These are phyloP conservation scores for Fragum sueziense DNA, from an alignment of 2,888 invertebrate species.

Conservation along the genomic window DNA sequence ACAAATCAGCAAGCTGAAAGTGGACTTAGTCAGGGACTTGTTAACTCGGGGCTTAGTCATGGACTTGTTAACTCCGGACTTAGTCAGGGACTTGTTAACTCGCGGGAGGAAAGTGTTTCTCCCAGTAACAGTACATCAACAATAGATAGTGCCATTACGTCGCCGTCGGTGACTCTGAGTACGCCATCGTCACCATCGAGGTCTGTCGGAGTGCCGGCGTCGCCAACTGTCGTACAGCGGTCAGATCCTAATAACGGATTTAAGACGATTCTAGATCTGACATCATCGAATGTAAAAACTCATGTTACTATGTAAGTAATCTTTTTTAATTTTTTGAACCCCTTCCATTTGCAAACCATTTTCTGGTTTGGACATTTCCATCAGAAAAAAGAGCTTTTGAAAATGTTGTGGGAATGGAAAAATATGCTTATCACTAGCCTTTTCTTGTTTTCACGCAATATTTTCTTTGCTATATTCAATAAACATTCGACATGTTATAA, in stretches of 20 bases:
- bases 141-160: slow-evolving; percentile 57
- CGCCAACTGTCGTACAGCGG: slow-evolving; percentile 40
- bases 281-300: slow-evolving; percentile 21
- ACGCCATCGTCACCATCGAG: slow-evolving; percentile 53
- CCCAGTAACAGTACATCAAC: slow-evolving; percentile 59
- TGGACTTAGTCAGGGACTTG: slow-evolving; percentile 13
- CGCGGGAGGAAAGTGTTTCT: slow-evolving; percentile 37
- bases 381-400: background rate
- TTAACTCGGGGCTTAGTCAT: background rate
- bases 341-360: background rate
- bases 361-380: background rate
- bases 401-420: background rate
- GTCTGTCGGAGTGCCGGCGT: slow-evolving; percentile 41
- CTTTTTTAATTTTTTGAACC: background rate
- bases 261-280: slow-evolving; percentile 54
- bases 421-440: background rate
- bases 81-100: background rate
- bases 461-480: background rate
- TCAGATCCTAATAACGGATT: slow-evolving; percentile 40
- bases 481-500: background rate
- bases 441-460: background rate
- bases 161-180: slow-evolving; percentile 45
- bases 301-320: slow-evolving; percentile 51
- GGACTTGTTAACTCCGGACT: background rate
- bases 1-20: slow-evolving; percentile 5